phyloP scores from a whole-genome alignment of 2,888 invertebrate species.

The Magallana nippona region DNA sequence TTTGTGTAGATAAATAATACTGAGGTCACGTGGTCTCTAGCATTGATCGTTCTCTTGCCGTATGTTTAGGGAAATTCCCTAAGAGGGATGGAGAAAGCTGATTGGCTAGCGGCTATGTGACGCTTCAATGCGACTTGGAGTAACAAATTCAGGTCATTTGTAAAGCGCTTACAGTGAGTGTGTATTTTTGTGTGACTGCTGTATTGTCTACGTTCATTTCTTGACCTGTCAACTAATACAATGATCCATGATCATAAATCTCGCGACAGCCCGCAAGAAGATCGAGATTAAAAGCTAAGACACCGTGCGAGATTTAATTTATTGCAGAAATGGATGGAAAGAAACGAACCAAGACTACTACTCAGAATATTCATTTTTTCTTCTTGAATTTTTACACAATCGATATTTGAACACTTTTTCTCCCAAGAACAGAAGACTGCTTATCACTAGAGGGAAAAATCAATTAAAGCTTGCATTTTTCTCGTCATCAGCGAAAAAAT shows the following conservation, averaged over 20 bases:
- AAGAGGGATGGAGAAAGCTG: not conserved
- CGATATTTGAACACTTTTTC: no score
- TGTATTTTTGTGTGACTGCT: not conserved
- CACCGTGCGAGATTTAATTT: not conserved
- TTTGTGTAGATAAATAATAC: conserved; percentile 25
- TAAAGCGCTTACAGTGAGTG: conserved; percentile 1
- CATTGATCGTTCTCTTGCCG: not conserved
- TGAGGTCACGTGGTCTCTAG: conserved; percentile 12
- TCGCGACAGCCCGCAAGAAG: not conserved
- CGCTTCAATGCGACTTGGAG: conserved; percentile 24
- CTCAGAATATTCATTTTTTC: not conserved
- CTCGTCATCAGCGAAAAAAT: not conserved
- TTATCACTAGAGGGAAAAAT: not conserved
- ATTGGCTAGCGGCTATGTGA: conserved; percentile 14
- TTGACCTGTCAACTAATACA: conserved; percentile 1
- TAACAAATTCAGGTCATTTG: conserved; percentile 33
- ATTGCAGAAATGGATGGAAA: not conserved
- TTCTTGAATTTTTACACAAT: not conserved
- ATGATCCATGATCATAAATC: not conserved
- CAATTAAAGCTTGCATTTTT: conserved; percentile 3
- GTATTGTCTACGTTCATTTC: conserved; percentile 9
- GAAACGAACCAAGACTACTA: not conserved
- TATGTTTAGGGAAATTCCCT: not conserved
- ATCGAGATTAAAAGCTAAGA: not conserved
- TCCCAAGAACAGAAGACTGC: no score